Evolutionary conservation across 2,888 invertebrate species (phyloP).

Genomic region (Linnaemya tessellans): DNA sequence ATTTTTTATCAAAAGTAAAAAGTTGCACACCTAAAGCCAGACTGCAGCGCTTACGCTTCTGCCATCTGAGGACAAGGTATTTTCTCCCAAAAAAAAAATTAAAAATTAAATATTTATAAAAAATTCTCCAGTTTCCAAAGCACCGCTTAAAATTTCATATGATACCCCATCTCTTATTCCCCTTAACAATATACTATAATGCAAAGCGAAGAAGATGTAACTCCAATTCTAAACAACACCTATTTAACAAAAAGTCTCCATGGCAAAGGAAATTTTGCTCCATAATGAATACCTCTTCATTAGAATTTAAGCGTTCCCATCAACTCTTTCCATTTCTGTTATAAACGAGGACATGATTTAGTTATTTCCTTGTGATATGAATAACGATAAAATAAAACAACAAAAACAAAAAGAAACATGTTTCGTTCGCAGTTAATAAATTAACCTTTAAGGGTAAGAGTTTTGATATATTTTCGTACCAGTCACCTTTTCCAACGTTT

Average conservation of each 20-base stretch:
- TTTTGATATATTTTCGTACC: slow-evolving; percentile 35
- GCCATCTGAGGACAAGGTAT: no score
- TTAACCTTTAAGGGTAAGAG: slow-evolving; percentile 56
- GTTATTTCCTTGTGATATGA: background rate
- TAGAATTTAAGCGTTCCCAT: background rate
- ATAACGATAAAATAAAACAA: no score
- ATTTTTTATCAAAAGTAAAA: no score
- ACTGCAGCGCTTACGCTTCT: no score
- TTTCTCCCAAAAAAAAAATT: no score
- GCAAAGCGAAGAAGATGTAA: background rate
- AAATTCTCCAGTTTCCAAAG: no score
- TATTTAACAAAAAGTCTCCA: background rate
- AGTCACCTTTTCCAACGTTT: background rate
- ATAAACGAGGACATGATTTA: background rate
- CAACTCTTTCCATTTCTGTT: background rate
- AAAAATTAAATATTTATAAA: no score
- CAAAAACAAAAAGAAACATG: background rate
- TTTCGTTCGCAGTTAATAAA: slow-evolving; percentile 57
- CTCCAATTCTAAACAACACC: background rate
- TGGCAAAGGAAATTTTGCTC: background rate
- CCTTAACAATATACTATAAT: no score
- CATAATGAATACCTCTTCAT: background rate
- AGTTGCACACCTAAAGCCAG: no score
- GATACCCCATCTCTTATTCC: no score
- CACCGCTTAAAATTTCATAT: no score